Conservation (phyloP, 2,888 invertebrate genomes). For the Tachina grossa region DNA sequence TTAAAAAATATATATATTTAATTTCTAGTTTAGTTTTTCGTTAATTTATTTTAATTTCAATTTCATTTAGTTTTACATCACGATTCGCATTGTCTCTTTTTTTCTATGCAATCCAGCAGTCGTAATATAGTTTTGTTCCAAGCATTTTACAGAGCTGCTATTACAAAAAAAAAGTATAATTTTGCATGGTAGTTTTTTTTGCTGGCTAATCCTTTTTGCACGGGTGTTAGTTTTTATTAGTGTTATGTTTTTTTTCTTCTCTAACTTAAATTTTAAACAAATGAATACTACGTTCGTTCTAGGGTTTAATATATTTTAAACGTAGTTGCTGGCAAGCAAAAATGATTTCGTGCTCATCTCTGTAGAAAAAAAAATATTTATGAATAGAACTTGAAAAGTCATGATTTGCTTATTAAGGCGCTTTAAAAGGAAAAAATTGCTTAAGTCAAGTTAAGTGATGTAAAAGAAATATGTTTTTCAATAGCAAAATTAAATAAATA, state of each 20-base stretch:
- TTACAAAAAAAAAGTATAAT: slow-evolving; percentile 22
- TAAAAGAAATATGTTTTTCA: too few relatives aligned
- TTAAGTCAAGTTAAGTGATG: slow-evolving; percentile 19
- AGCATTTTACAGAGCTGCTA: slow-evolving; percentile 49
- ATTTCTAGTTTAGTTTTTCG: slow-evolving; percentile 20
- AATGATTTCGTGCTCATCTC: slow-evolving; percentile 68
- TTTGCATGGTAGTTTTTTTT: slow-evolving; percentile 14
- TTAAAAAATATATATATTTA: not conserved
- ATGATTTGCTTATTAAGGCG: slow-evolving; percentile 64
- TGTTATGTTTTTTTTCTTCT: not conserved
- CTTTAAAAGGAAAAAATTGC: not conserved
- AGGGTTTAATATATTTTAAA: slow-evolving; percentile 3
- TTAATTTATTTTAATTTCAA: slow-evolving; percentile 55
- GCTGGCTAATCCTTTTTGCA: slow-evolving; percentile 25
- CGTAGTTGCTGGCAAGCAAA: slow-evolving; percentile 18
- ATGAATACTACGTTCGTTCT: slow-evolving; percentile 50
- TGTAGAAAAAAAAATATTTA: slow-evolving; percentile 25
- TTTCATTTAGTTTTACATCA: slow-evolving; percentile 61
- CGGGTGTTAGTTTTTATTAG: slow-evolving; percentile 19
- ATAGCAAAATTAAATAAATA: too few relatives aligned
- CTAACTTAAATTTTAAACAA: slow-evolving; percentile 50
- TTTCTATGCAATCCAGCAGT: slow-evolving; percentile 2
- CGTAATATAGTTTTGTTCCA: slow-evolving; percentile 24
- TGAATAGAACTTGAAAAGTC: slow-evolving; percentile 58
- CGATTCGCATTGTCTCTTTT: slow-evolving; percentile 41